Evolutionary conservation across 2,113 vertebrate genomes (phyloP).

Genomic region (Nesogale talazaci): DNA sequence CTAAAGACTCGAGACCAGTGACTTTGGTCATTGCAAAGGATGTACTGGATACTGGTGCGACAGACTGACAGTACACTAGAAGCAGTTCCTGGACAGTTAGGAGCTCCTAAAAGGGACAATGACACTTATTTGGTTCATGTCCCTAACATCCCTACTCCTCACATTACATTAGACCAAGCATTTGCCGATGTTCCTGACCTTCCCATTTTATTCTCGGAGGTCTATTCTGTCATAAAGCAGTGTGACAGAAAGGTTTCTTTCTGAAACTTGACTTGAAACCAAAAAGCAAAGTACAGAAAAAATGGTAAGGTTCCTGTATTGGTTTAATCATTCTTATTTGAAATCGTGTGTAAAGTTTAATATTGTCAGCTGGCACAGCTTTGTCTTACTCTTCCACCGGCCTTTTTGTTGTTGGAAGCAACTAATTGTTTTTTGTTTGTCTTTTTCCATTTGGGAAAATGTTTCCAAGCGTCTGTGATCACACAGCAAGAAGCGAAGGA

Average conservation of each 20-base stretch:
- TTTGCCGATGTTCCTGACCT: neutral
- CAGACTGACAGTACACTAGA: neutral
- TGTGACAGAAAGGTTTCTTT: constrained; percentile 33
- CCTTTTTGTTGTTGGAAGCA: constrained; percentile 20
- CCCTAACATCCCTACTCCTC: neutral
- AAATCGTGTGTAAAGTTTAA: constrained; percentile 30
- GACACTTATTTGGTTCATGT: neutral
- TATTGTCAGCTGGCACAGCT: neutral
- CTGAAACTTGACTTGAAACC: constrained; percentile 42
- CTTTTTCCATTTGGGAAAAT: neutral
- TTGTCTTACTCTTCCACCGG: neutral
- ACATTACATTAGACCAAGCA: neutral
- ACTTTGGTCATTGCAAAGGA: neutral
- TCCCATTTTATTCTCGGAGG: constrained; percentile 11
- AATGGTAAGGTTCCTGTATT: neutral
- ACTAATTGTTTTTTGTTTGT: neutral
- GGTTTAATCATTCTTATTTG: constrained; percentile 9
- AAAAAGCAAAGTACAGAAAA: constrained; percentile 4
- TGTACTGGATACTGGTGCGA: neutral
- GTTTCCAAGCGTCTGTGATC: neutral
- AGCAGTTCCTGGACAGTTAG: neutral
- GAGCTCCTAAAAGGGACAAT: neutral
- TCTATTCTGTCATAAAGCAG: constrained; percentile 40
- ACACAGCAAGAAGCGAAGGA: constrained; percentile 29
- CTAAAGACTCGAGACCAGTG: neutral